Conservation (phyloP, 1,140 invertebrate species). For the Drosophila sechellia region DNA sequence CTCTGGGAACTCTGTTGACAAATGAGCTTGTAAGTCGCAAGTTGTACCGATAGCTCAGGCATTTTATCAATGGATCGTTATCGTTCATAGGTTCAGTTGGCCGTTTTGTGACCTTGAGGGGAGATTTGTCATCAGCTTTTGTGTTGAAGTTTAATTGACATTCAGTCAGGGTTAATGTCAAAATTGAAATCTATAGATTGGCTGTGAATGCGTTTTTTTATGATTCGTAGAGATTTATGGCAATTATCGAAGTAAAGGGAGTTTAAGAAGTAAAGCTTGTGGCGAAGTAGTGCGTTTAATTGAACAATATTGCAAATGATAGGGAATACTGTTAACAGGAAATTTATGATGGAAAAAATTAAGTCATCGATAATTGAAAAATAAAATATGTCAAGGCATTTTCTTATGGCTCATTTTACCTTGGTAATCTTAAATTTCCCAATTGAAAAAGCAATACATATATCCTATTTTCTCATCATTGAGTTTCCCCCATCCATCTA, state of each 20-base stretch:
- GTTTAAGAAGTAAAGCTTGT: constrained; percentile 11
- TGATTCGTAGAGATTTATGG: background rate
- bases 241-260: background rate
- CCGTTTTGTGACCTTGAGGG: constrained; percentile 37
- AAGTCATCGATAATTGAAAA: background rate
- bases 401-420: background rate
- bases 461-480: constrained; percentile 11
- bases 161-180: constrained; percentile 46
- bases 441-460: constrained; percentile 3
- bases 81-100: constrained; percentile 33
- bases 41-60: constrained; percentile 58
- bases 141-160: constrained; percentile 44
- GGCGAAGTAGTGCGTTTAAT: background rate
- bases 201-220: constrained; percentile 1
- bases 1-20: constrained; percentile 45
- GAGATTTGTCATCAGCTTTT: constrained; percentile 42
- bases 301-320: background rate
- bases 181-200: constrained; percentile 17
- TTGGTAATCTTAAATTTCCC: background rate
- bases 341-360: background rate
- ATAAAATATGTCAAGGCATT: background rate
- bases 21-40: constrained; percentile 67
- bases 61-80: constrained; percentile 67
- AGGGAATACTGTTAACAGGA: background rate
- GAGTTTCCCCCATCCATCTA: background rate